A percentile compares a stretch with the other conserved stretches of the same genome.
Conservation (phyloP, 1,140 invertebrate species). For the Bombyx mori region ASM3026992v2 NC_085129.1:11414501-11415000, state of each 20-base stretch:
- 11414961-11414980: too few species aligned
- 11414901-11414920: too few species aligned
- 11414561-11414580: constrained; percentile 50
- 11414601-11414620: constrained; percentile 52
- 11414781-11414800: constrained; percentile 76
- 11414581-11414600: constrained; percentile 61
- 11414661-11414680: constrained; percentile 40
- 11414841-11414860: constrained; percentile 7
- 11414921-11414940: too few species aligned
- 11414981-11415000: too few species aligned
- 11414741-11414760: constrained; percentile 34
- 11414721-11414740: constrained; percentile 54
- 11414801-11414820: constrained; percentile 79
- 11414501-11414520: neutral
- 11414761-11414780: constrained; percentile 73
- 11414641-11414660: constrained; percentile 26
- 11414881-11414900: too few species aligned
- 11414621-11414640: constrained; percentile 32
- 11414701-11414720: constrained; percentile 53
- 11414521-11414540: constrained; percentile 40
- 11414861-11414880: neutral
- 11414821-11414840: constrained; percentile 75
- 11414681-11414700: constrained; percentile 41
- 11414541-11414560: constrained; percentile 44
- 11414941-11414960: too few species aligned